Evolutionary conservation across 2,113 vertebrate genomes (phyloP).

Genomic region (Gadus chalcogrammus): DNA sequence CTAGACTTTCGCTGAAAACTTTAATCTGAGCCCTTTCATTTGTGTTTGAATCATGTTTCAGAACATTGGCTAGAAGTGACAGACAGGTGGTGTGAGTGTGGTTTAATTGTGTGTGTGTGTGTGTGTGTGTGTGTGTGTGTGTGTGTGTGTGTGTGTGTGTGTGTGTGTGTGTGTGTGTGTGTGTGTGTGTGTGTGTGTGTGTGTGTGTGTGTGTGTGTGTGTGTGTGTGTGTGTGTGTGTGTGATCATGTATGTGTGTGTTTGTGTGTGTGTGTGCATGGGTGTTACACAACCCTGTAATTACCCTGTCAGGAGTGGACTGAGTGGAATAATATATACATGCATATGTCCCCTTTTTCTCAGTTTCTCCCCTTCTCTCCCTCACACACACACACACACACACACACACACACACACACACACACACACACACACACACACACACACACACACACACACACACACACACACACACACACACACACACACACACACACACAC

Average conservation of each 20-base stretch:
- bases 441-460: too few relatives aligned
- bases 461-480: constrained; percentile 31
- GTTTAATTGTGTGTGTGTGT: too few relatives aligned
- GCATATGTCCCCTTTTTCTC: not conserved
- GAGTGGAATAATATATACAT: constrained; percentile 47
- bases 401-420: not conserved
- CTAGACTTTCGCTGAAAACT: constrained; percentile 30
- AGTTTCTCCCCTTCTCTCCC: too few relatives aligned
- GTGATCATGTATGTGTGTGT: constrained; percentile 4
- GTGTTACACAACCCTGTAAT: constrained; percentile 59
- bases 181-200: not conserved
- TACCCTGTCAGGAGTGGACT: constrained; percentile 39
- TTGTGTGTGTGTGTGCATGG: constrained; percentile 25
- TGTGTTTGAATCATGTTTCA: constrained; percentile 40
- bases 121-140: too few relatives aligned
- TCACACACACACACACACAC: not conserved
- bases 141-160: too few relatives aligned
- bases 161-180: too few relatives aligned
- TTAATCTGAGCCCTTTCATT: constrained; percentile 34
- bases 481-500: not conserved
- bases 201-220: not conserved
- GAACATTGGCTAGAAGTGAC: constrained; percentile 27
- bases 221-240: constrained; percentile 1
- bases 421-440: too few relatives aligned
- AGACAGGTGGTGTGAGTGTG: constrained; percentile 42